phyloP scores from a whole-genome alignment of 2,888 invertebrate species.

The Amiota communis region DNA sequence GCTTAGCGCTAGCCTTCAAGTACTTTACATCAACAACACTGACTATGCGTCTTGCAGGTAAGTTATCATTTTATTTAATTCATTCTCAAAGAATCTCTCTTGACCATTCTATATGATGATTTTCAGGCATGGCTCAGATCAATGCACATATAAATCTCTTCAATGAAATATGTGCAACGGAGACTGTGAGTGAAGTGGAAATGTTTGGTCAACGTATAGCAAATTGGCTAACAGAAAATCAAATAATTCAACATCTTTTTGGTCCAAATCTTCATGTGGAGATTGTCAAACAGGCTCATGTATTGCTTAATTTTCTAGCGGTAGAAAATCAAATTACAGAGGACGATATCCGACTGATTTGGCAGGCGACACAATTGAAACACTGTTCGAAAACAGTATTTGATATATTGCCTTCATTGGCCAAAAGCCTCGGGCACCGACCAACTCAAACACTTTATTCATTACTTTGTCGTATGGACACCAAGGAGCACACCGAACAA shows the following conservation, averaged over 20 bases:
- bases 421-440: slow-evolving; percentile 90
- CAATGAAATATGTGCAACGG: slow-evolving; percentile 92
- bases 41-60: slow-evolving; percentile 92
- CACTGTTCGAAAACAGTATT: slow-evolving; percentile 96
- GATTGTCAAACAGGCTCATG: slow-evolving; percentile 94
- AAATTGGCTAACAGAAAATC: slow-evolving; percentile 90
- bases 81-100: background rate
- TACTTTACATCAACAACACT: slow-evolving; percentile 95
- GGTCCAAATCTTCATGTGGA: slow-evolving; percentile 98
- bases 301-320: slow-evolving; percentile 92
- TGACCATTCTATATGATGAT: background rate
- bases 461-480: slow-evolving; percentile 88
- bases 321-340: slow-evolving; percentile 92
- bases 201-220: slow-evolving; percentile 88
- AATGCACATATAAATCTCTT: slow-evolving; percentile 94
- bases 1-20: slow-evolving; percentile 93
- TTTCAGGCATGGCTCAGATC: slow-evolving; percentile 85
- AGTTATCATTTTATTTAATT: slow-evolving; percentile 19
- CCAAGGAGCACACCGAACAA: slow-evolving; percentile 94
- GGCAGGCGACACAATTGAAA: slow-evolving; percentile 95
- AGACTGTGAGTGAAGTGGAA: slow-evolving; percentile 89
- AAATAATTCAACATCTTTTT: slow-evolving; percentile 94
- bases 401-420: slow-evolving; percentile 90
- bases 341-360: slow-evolving; percentile 92
- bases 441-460: slow-evolving; percentile 92